Evolutionary conservation across 1,140 invertebrate genomes (phyloP).

Genomic region (Diploscapter pachys): DNA sequence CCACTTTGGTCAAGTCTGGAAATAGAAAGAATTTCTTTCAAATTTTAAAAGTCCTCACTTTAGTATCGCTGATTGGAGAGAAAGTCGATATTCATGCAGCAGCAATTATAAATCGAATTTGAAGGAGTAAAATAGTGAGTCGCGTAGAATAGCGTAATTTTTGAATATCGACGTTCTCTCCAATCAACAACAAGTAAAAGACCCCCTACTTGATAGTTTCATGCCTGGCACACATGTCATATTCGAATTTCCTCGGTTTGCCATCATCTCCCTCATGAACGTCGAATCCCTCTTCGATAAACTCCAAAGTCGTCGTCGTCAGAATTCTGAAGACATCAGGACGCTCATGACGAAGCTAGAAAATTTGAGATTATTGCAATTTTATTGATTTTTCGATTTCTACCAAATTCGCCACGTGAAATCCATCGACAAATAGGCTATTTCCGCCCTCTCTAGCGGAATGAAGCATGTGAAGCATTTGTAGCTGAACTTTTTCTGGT

Average conservation of each 20-base stretch:
- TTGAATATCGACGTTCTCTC: too few species aligned
- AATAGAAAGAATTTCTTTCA: background rate
- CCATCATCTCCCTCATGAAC: constrained; percentile 42
- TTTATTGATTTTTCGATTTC: background rate
- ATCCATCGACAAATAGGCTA: constrained; percentile 56
- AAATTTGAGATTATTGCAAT: background rate
- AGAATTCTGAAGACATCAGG: constrained; percentile 43
- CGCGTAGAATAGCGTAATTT: too few species aligned
- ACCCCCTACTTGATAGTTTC: constrained; percentile 43
- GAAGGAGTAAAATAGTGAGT: too few species aligned
- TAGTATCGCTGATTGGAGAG: too few species aligned
- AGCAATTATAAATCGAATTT: too few species aligned
- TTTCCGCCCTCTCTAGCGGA: constrained; percentile 44
- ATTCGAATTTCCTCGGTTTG: constrained; percentile 40
- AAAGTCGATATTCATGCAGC: too few species aligned
- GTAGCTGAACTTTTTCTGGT: constrained; percentile 33
- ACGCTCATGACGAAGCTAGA: constrained; percentile 39
- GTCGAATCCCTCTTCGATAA: constrained; percentile 53
- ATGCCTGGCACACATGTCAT: constrained; percentile 50
- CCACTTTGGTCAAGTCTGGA: constrained; percentile 27
- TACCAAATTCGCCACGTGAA: constrained; percentile 47
- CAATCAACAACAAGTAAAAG: background rate
- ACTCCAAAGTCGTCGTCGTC: constrained; percentile 38
- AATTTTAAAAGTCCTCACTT: background rate
- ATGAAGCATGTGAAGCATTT: constrained; percentile 54